Base-by-base conservation (phyloP, 2,888 invertebrate genomes). In the Scaptomyza reducta region DNA sequence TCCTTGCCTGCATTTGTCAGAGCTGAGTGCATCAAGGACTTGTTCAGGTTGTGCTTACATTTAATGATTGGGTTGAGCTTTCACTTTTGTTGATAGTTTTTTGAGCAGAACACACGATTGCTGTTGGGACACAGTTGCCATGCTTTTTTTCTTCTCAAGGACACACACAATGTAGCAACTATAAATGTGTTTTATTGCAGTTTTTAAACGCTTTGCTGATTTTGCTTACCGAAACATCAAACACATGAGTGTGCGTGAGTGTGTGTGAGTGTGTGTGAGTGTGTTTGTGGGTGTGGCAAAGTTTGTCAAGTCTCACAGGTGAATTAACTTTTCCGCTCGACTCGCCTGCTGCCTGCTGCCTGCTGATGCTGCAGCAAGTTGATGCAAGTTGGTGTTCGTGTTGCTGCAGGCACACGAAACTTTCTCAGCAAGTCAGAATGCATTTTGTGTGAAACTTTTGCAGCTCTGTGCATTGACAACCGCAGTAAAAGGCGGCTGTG, bases 161-260 rank as follows among this genome's bases (percentile, higher is more conserved):
- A 33, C 31, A 10, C 13, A 70, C 85, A 84, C 68, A n/a, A n/a
- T 73, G 70, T 87, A 57, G 58, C 75, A 70, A 76, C 74, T 74
- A 84, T 84, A 87, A 82, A 87, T 82, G 82, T 81, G 50, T 73
- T 87, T 82, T 82, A 82, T 82, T 83, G 82, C 87, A 76, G 82
- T 83, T 87, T 87, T 87, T 83, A 84, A 83, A 83, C 87, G 82
- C 85, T 81, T 83, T 83, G 82, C 77, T 85, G 83, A 85, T 85
- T 83, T 85, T 71, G 75, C 83, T 72, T 73, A 72, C 72, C 72
- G 67, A 70, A 69, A 77, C 76, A 80, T 83, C 75, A 83, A 83
- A 74, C 33, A 61, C 29, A 11, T 47, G 55, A 42, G 6, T 40
- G 31, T 50, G 16, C 22, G 18, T 33, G 22, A n/a, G n/a, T 27